Conservation (phyloP, 1,140 invertebrate species). For the Octopus bimaculoides region DNA sequence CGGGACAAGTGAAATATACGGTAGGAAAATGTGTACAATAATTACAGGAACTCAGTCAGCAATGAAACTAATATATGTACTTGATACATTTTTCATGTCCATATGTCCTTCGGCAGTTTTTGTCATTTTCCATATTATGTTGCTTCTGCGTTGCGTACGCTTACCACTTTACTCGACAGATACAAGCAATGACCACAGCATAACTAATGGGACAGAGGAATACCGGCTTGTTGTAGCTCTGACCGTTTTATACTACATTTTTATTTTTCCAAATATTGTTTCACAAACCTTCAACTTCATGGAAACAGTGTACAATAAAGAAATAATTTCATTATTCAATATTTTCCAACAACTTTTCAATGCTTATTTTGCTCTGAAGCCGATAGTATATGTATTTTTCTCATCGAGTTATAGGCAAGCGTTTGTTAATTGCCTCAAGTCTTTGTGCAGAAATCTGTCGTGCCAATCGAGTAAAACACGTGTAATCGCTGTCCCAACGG, state of each 20-base stretch:
- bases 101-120: slow-evolving; percentile 30
- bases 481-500: not conserved
- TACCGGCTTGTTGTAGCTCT: slow-evolving; percentile 31
- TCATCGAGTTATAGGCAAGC: slow-evolving; percentile 22
- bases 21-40: slow-evolving; percentile 27
- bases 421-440: not conserved
- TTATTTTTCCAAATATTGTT: slow-evolving; percentile 34
- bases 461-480: not conserved
- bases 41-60: slow-evolving; percentile 36
- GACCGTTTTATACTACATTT: slow-evolving; percentile 32
- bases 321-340: slow-evolving; percentile 28
- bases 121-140: slow-evolving; percentile 27
- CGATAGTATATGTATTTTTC: slow-evolving; percentile 27
- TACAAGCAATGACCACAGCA: slow-evolving; percentile 15
- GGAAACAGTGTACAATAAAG: slow-evolving; percentile 12
- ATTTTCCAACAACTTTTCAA: slow-evolving; percentile 38
- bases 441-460: not conserved
- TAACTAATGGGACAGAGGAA: slow-evolving; percentile 25
- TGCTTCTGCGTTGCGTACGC: slow-evolving; percentile 2
- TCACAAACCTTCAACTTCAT: slow-evolving; percentile 23
- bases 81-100: slow-evolving; percentile 35
- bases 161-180: slow-evolving; percentile 16
- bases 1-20: slow-evolving; percentile 18
- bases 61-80: slow-evolving; percentile 35
- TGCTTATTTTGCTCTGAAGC: slow-evolving; percentile 35